phyloP scores from a whole-genome alignment of 35 echinoderm and acorn worm genomes.

The Diadema setosum region DNA sequence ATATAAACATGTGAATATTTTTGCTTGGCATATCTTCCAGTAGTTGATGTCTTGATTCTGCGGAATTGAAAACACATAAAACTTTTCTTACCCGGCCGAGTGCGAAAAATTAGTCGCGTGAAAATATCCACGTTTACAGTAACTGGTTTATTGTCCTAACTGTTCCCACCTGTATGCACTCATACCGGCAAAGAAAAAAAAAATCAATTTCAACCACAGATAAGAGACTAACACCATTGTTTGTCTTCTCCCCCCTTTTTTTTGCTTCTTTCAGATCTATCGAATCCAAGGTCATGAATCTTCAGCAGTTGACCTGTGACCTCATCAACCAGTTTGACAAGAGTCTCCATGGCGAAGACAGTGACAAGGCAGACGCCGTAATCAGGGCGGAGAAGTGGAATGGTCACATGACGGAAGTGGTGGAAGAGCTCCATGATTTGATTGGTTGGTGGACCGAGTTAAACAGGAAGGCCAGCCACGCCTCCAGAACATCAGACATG shows the following conservation, averaged over 20 bases:
- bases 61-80: too few relatives aligned
- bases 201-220: too few relatives aligned
- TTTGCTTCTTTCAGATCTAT: not conserved
- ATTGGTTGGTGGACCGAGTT: slow-evolving; percentile 22
- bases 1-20: too few relatives aligned
- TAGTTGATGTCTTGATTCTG: too few relatives aligned
- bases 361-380: slow-evolving; percentile 21
- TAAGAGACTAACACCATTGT: too few relatives aligned
- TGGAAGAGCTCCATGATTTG: not conserved
- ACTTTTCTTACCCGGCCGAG: too few relatives aligned
- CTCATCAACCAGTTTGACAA: not conserved
- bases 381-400: slow-evolving; percentile 65
- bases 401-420: not conserved
- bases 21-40: too few relatives aligned
- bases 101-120: too few relatives aligned
- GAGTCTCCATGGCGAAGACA: slow-evolving; percentile 16
- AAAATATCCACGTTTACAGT: too few relatives aligned
- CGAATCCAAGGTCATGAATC: not conserved
- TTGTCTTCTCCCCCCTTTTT: not conserved
- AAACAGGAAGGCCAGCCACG: not conserved
- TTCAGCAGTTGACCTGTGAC: not conserved
- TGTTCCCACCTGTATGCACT: too few relatives aligned
- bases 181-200: too few relatives aligned
- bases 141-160: too few relatives aligned
- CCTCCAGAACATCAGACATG: slow-evolving; percentile 10